Base-by-base conservation (phyloP, 1,140 invertebrate species). In the Tetranychus urticae region DNA sequence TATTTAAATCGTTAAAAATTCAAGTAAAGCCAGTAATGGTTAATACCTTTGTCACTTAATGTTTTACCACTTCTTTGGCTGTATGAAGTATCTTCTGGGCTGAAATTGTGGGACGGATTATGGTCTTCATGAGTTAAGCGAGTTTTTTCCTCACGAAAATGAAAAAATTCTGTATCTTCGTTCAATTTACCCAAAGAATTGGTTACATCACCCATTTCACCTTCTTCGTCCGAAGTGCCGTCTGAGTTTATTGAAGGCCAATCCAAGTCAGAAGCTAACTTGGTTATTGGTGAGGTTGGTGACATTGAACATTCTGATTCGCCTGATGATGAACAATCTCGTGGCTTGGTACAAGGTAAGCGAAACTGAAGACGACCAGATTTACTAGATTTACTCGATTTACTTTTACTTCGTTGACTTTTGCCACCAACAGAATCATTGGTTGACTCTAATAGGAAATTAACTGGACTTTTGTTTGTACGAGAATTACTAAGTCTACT, bases 181-280 rank as follows among this genome's bases (percentile, higher is more conserved):
- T 42, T 42, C 5, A 42, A 10, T 42, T 42, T 42, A 6, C 10
- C 23, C 6, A 14, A n/a, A 59, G 35, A 10, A n/a, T 47, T 36
- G 36, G 46, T 45, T 50, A 81, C 75, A 63, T 80, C 78, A 56
- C 74, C 67, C 45, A 42, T 42, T 42, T 75, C 70, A 60, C 76
- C 73, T 33, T 68, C 47, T 34, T 62, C 64, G 48, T 62, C 64
- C 34, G 59, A 63, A 56, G 66, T 62, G 5, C 66, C 68, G 58
- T 71, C 67, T 35, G 68, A 69, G 31, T 69, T 65, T 34, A 70
- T 65, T 39, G 67, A 67, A 69, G 73, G 85, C 84, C 84, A 88
- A 70, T 88, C 85, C 52, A 81, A 81, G 58, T 69, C 67, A 33
- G 64, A 82, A 81, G 74, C 73, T 3, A 77, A 70, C 65, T 74